Conservation (phyloP, 2,888 invertebrate genomes). For the Cartodere bifasciata region DNA sequence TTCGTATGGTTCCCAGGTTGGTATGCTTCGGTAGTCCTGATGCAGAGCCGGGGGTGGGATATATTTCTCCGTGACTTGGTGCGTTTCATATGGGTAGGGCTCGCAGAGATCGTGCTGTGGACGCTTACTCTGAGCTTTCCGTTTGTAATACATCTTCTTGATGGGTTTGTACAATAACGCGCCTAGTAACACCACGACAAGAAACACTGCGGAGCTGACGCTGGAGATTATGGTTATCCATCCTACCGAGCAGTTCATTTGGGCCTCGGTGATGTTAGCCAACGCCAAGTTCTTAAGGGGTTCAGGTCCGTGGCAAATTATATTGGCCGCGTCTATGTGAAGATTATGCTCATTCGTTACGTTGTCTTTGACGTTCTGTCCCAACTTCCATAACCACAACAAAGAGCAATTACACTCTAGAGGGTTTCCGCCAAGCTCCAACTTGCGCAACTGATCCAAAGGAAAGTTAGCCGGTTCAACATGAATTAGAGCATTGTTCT, state of each 20-base stretch:
- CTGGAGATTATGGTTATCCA: slow-evolving; percentile 48
- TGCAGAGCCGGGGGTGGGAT: slow-evolving; percentile 25
- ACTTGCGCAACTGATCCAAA: slow-evolving; percentile 59
- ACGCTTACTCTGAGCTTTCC: slow-evolving; percentile 25
- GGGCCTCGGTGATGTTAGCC: slow-evolving; percentile 46
- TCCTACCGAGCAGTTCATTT: slow-evolving; percentile 48
- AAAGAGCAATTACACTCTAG: slow-evolving; percentile 78
- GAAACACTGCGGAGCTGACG: slow-evolving; percentile 30
- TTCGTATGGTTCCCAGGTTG: slow-evolving; percentile 31
- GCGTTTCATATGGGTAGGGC: slow-evolving; percentile 15
- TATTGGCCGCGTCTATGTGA: slow-evolving; percentile 43
- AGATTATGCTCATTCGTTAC: slow-evolving; percentile 16
- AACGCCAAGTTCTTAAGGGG: slow-evolving; percentile 41
- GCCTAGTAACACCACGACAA: slow-evolving; percentile 25
- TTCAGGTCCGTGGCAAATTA: slow-evolving; percentile 46
- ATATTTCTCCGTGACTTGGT: slow-evolving; percentile 24
- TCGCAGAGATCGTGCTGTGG: slow-evolving; percentile 31
- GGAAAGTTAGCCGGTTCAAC: slow-evolving; percentile 73
- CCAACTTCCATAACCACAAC: slow-evolving; percentile 73
- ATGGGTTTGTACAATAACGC: slow-evolving; percentile 29
- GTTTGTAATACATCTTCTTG: slow-evolving; percentile 21
- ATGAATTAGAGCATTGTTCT: slow-evolving; percentile 60
- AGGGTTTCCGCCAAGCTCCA: slow-evolving; percentile 72
- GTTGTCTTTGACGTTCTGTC: slow-evolving; percentile 28
- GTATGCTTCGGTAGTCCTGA: slow-evolving; percentile 30